Conservation (phyloP, 2,113 vertebrate species). For the Microcebus tavaratra region DNA sequence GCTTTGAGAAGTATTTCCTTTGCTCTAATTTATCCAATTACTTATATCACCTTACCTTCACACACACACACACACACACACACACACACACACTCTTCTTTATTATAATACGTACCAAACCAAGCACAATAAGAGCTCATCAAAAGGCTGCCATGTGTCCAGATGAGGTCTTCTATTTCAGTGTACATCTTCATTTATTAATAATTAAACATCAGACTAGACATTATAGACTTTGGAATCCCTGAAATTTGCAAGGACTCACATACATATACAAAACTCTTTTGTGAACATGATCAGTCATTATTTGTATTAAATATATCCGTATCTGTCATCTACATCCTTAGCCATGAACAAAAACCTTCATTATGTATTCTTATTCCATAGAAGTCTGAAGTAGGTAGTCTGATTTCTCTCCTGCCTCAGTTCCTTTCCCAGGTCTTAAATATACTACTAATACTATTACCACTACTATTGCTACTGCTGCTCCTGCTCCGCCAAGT, state of each 20-base stretch:
- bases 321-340: background rate
- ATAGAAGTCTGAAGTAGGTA: background rate
- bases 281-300: background rate
- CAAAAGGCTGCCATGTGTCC: background rate
- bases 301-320: background rate
- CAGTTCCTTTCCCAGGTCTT: background rate
- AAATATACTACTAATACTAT: background rate
- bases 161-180: background rate
- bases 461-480: background rate
- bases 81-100: background rate
- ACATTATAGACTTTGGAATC: background rate
- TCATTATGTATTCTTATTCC: background rate
- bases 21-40: constrained; percentile 23
- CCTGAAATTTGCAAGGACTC: background rate
- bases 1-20: constrained; percentile 9
- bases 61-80: background rate
- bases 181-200: background rate
- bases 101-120: background rate
- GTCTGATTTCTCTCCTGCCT: background rate
- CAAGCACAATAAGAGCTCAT: background rate
- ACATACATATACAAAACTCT: background rate
- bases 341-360: background rate
- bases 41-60: background rate
- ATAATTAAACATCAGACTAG: background rate
- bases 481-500: background rate